Percentiles rank a stretch among this genome's conserved stretches.
phyloP scores from a whole-genome alignment of 2,113 vertebrate genomes.

The Phrynosoma platyrhinos region DNA sequence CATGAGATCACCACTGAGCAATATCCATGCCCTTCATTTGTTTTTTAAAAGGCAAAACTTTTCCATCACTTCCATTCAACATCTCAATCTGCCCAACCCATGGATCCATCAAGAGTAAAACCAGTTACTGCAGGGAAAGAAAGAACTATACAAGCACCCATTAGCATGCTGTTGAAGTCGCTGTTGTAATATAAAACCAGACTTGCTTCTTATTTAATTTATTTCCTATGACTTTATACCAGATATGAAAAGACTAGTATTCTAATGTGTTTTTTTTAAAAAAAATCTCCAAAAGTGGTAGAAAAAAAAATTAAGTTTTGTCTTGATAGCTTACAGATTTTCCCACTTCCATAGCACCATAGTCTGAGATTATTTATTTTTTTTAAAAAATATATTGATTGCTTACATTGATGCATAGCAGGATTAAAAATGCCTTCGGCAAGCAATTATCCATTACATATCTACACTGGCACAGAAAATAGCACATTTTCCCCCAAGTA shows the following conservation, averaged over 20 bases:
- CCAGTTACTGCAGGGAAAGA: background rate
- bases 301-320: background rate
- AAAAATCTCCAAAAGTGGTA: too few species aligned
- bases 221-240: conserved; percentile 17
- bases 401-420: background rate
- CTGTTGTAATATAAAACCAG: background rate
- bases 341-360: background rate
- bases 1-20: too few species aligned
- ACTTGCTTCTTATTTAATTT: conserved; percentile 15
- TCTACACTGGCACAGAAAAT: conserved; percentile 28
- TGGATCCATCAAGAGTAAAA: background rate
- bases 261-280: background rate
- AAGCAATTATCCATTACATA: conserved; percentile 28
- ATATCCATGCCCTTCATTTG: too few species aligned
- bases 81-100: too few species aligned
- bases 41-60: too few species aligned
- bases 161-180: background rate
- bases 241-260: conserved; percentile 18
- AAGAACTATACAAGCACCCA: background rate
- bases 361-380: background rate
- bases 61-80: too few species aligned
- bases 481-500: conserved; percentile 33
- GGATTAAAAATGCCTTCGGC: conserved; percentile 14
- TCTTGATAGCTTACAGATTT: background rate
- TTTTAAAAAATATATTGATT: conserved; percentile 34